phyloP scores from a whole-genome alignment of 2,888 invertebrate genomes.

The Dicycla oo region DNA sequence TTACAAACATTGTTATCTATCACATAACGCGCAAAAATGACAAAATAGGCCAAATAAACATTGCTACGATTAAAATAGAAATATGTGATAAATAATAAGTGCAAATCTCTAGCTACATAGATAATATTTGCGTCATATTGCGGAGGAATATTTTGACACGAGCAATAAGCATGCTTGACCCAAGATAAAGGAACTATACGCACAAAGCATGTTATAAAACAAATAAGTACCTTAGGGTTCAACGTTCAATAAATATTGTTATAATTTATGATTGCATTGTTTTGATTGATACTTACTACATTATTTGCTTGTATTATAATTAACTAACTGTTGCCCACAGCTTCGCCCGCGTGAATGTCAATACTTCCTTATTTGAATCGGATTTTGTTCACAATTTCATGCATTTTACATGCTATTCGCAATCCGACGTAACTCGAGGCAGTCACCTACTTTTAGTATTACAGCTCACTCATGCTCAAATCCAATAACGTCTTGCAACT shows the following conservation, averaged over 20 bases:
- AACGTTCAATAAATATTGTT: constrained; percentile 52
- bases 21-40: not conserved
- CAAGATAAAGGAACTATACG: constrained; percentile 56
- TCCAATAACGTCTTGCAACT: no score
- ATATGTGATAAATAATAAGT: constrained; percentile 35
- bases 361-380: no score
- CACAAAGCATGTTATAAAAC: constrained; percentile 35
- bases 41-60: constrained; percentile 38
- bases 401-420: no score
- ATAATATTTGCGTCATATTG: constrained; percentile 59
- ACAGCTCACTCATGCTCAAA: no score
- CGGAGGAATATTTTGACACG: constrained; percentile 44
- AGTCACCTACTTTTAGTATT: no score
- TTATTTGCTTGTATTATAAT: constrained; percentile 11
- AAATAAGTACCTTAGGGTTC: constrained; percentile 42
- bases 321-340: not conserved
- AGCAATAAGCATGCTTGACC: constrained; percentile 55
- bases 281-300: constrained; percentile 27
- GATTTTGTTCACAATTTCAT: no score
- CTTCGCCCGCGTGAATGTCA: no score
- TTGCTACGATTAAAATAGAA: constrained; percentile 25
- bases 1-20: constrained; percentile 27
- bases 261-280: constrained; percentile 40
- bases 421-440: no score
- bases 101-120: constrained; percentile 36